A percentile compares a stretch with the other conserved stretches of the same genome.
These are phyloP conservation scores for Volucella bombylans DNA, from an alignment of 2,888 invertebrate species.

Conservation along the genomic window DNA sequence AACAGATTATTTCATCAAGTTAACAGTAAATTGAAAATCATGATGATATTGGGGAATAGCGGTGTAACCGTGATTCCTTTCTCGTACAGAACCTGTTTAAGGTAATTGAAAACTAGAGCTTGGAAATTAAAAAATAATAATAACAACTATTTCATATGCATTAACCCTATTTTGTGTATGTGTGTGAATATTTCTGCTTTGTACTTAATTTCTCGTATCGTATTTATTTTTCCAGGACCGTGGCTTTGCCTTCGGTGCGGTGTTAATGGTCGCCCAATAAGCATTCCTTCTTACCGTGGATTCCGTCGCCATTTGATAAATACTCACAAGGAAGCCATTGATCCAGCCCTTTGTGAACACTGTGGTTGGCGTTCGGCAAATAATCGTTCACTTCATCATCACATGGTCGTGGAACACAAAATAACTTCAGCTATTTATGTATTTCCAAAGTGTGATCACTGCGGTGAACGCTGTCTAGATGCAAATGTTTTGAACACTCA, in stretches of 20 bases:
- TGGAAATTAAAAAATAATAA: no score
- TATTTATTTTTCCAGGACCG: slow-evolving; percentile 83
- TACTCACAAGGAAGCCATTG: slow-evolving; percentile 90
- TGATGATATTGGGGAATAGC: no score
- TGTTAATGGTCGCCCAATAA: slow-evolving; percentile 86
- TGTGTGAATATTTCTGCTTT: background rate
- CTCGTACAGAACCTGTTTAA: no score
- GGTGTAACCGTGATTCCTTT: no score
- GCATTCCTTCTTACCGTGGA: slow-evolving; percentile 90
- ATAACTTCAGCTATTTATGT: slow-evolving; percentile 87
- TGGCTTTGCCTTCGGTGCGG: slow-evolving; percentile 92
- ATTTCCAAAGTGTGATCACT: slow-evolving; percentile 91
- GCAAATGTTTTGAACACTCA: slow-evolving; percentile 88
- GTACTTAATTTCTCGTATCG: background rate
- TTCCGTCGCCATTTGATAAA: slow-evolving; percentile 92
- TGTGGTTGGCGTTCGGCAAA: slow-evolving; percentile 91
- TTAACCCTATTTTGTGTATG: no score
- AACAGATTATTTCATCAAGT: no score
- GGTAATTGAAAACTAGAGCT: no score
- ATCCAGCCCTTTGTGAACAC: slow-evolving; percentile 90
- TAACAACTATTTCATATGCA: no score
- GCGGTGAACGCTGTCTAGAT: slow-evolving; percentile 89
- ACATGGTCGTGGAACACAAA: slow-evolving; percentile 91
- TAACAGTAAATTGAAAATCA: no score
- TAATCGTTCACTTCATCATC: slow-evolving; percentile 89